These are phyloP conservation scores for Lycodopsis pacificus DNA, from an alignment of 2,797 vertebrate species.

Conservation along the genomic window DNA sequence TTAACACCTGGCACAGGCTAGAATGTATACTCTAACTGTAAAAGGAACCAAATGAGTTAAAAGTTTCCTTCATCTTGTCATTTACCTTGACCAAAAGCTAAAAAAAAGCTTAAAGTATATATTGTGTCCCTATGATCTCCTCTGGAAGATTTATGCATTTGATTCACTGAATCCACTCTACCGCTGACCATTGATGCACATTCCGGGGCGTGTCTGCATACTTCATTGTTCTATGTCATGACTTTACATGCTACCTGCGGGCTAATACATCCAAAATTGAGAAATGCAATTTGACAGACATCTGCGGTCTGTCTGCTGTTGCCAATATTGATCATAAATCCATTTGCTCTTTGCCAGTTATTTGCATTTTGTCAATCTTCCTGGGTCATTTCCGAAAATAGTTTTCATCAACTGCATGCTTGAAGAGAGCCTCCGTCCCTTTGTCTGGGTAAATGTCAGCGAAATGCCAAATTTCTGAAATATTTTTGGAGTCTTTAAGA, in stretches of 20 bases:
- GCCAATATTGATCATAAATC: conserved; percentile 60
- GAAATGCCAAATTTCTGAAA: conserved; percentile 62
- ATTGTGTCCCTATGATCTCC: conserved; percentile 5
- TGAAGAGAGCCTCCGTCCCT: conserved; percentile 30
- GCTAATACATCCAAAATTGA: conserved; percentile 22
- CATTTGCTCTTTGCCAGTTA: conserved; percentile 46
- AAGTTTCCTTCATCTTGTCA: conserved; percentile 37
- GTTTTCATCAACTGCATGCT: conserved; percentile 38
- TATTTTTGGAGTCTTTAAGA: conserved; percentile 27
- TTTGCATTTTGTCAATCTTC: conserved; percentile 57
- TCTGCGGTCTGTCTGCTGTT: conserved; percentile 37
- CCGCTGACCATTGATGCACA: conserved; percentile 18
- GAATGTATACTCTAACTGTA: conserved; percentile 49
- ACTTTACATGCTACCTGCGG: conserved; percentile 33
- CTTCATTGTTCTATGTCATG: conserved; percentile 43
- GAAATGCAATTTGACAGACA: conserved; percentile 51
- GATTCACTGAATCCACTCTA: conserved; percentile 22
- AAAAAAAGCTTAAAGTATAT: conserved; percentile 12
- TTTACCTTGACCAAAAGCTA: conserved; percentile 42
- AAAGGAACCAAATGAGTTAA: conserved; percentile 45
- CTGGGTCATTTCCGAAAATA: conserved; percentile 51
- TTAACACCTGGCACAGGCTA: conserved; percentile 41
- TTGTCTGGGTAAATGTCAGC: conserved; percentile 65
- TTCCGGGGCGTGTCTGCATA: conserved; percentile 15
- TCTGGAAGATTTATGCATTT: conserved; percentile 13